Percentiles rank a stretch among this genome's conserved stretches.
Conservation (phyloP, 2,888 invertebrate genomes). For the Epirrhoe alternata region DNA sequence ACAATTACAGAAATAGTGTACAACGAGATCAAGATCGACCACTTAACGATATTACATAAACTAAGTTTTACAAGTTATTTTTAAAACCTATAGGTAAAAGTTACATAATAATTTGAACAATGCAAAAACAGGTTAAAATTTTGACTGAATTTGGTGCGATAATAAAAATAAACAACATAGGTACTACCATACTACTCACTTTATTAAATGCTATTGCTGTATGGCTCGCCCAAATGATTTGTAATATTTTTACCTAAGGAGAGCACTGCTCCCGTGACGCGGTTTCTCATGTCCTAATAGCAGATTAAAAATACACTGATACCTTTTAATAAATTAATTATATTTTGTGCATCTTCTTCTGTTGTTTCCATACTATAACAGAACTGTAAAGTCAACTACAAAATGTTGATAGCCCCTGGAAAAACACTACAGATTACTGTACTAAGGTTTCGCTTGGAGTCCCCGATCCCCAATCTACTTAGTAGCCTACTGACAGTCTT, state of each 20-base stretch:
- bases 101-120: neutral
- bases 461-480: conserved; percentile 62
- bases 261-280: no score
- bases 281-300: no score
- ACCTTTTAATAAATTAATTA: no score
- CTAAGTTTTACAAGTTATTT: no score
- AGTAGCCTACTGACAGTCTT: conserved; percentile 56
- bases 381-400: conserved; percentile 3
- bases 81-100: neutral
- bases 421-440: conserved; percentile 71
- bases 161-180: no score
- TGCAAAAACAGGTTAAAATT: no score
- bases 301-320: no score
- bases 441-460: conserved; percentile 69
- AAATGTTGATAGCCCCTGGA: conserved; percentile 62
- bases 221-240: no score
- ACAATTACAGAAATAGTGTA: neutral
- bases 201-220: no score
- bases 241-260: no score
- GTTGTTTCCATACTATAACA: neutral
- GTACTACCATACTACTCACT: no score
- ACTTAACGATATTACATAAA: neutral
- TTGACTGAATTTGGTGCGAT: no score
- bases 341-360: neutral
- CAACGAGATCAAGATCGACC: neutral